These are phyloP conservation scores for Polypedilum pembai DNA, from an alignment of 1,140 invertebrate genomes.

Conservation along the genomic window DNA sequence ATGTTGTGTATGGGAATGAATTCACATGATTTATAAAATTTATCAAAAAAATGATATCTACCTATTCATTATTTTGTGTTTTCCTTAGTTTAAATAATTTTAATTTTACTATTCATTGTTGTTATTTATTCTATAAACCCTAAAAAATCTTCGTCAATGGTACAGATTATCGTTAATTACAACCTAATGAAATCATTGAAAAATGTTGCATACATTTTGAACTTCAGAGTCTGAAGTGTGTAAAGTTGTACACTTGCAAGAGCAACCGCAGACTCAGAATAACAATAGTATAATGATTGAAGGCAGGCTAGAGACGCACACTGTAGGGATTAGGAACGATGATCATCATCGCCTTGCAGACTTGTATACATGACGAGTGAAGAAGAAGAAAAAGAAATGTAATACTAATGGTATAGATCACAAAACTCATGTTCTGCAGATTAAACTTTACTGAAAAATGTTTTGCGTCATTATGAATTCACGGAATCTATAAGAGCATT, in stretches of 20 bases:
- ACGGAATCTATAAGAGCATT: background rate
- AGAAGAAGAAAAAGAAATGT: background rate
- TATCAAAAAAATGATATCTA: background rate
- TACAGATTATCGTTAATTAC: constrained; percentile 9
- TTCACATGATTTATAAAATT: background rate
- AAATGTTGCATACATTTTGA: background rate
- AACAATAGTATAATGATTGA: too few relatives aligned
- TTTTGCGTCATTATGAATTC: background rate
- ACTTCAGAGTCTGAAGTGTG: too few relatives aligned
- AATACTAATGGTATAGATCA: constrained; percentile 7
- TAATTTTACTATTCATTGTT: constrained; percentile 19
- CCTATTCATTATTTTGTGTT: background rate
- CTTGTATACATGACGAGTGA: background rate
- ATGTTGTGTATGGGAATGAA: background rate
- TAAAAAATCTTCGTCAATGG: background rate
- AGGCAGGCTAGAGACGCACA: too few relatives aligned
- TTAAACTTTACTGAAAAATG: constrained; percentile 2
- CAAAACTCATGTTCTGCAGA: constrained; percentile 16
- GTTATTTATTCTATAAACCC: constrained; percentile 6
- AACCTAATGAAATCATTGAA: background rate
- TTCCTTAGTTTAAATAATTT: constrained; percentile 13
- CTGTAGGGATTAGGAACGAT: too few relatives aligned
- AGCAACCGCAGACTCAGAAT: background rate
- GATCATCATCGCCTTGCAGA: background rate
- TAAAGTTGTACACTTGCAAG: background rate